These are phyloP conservation scores for Actias luna DNA, from an alignment of 2,888 invertebrate species.

Conservation along the genomic window DNA sequence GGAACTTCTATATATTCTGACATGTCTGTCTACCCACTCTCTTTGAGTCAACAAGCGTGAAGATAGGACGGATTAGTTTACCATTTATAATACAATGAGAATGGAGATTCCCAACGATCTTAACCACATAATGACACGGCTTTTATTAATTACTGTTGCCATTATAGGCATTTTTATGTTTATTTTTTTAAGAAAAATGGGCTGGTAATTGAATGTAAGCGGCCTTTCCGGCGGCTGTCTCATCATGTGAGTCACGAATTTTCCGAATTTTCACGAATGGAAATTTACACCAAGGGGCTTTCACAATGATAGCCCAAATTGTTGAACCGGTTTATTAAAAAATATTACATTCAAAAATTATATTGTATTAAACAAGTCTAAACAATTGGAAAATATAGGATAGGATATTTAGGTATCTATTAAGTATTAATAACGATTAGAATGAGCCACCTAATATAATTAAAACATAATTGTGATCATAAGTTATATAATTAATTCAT, in stretches of 20 bases:
- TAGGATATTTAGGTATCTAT: no score
- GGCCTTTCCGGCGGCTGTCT: constrained; percentile 65
- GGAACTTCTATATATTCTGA: neutral
- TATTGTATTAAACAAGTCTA: no score
- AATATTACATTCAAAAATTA: no score
- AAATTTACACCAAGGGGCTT: constrained; percentile 14
- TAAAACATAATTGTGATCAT: no score
- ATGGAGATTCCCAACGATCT: constrained; percentile 55
- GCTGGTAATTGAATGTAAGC: constrained; percentile 53
- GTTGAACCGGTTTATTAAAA: neutral
- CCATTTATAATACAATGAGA: constrained; percentile 2
- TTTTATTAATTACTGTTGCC: constrained; percentile 47
- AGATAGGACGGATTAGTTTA: neutral
- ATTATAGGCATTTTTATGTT: constrained; percentile 2
- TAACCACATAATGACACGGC: constrained; percentile 58
- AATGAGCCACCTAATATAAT: no score
- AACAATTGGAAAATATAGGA: no score
- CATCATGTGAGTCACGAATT: constrained; percentile 70
- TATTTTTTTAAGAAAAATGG: constrained; percentile 34
- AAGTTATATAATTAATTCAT: no score
- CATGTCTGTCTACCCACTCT: neutral
- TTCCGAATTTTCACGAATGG: constrained; percentile 65
- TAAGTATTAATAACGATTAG: no score
- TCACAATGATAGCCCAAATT: constrained; percentile 12
- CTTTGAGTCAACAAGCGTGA: neutral